Evolutionary conservation across 2,888 invertebrate genomes (phyloP).

Genomic region (Axea sp.): DNA sequence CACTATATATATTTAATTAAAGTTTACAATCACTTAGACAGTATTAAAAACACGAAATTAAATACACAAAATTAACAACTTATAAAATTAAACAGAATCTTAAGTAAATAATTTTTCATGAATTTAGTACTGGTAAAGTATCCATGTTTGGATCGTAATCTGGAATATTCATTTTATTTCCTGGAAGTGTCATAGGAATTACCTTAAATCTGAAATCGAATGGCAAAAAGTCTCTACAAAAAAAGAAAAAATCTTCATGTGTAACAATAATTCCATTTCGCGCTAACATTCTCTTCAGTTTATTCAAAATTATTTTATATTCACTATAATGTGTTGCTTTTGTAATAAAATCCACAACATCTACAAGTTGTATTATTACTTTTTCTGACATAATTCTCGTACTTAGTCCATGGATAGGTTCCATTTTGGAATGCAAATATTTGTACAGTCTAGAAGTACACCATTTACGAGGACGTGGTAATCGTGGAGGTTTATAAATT

Average conservation of each 20-base stretch:
- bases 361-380: slow-evolving; percentile 63
- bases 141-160: slow-evolving; percentile 61
- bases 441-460: slow-evolving; percentile 72
- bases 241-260: slow-evolving; percentile 72
- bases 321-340: slow-evolving; percentile 67
- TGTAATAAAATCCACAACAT: slow-evolving; percentile 56
- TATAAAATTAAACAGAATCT: too few relatives aligned
- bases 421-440: slow-evolving; percentile 70
- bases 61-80: too few relatives aligned
- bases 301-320: slow-evolving; percentile 67
- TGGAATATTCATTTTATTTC: slow-evolving; percentile 70
- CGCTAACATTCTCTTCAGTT: slow-evolving; percentile 71
- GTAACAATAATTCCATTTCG: slow-evolving; percentile 68
- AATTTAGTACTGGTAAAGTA: slow-evolving; percentile 7
- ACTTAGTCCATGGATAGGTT: slow-evolving; percentile 65
- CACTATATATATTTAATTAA: too few relatives aligned
- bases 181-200: slow-evolving; percentile 72
- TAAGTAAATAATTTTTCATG: slow-evolving; percentile 3
- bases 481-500: slow-evolving; percentile 69
- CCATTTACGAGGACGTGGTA: slow-evolving; percentile 72
- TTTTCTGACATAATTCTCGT: slow-evolving; percentile 69
- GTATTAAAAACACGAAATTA: too few relatives aligned
- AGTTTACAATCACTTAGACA: too few relatives aligned
- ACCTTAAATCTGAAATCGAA: slow-evolving; percentile 71
- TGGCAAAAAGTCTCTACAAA: slow-evolving; percentile 73